Conservation (phyloP, 1,140 invertebrate genomes). For the Heliconius hermathena region DNA sequence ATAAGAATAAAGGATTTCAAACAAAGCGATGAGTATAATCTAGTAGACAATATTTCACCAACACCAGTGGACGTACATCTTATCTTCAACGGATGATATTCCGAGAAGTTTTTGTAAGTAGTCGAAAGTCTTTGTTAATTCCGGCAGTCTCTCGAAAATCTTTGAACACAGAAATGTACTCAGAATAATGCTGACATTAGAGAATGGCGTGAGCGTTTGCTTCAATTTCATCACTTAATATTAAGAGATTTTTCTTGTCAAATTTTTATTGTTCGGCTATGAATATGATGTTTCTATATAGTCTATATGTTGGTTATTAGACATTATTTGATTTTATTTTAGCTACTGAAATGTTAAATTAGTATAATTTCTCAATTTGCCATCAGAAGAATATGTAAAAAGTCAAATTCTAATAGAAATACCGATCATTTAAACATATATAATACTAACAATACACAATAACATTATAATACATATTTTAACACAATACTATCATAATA, state of each 20-base stretch:
- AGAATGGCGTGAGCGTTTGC: constrained; percentile 24
- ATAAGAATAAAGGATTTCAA: background rate
- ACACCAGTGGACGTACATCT: background rate
- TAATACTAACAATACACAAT: too few relatives aligned
- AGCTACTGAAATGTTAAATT: too few relatives aligned
- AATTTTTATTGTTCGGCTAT: background rate
- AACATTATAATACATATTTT: too few relatives aligned
- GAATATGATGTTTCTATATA: background rate
- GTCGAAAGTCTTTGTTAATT: constrained; percentile 40
- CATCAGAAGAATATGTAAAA: too few relatives aligned
- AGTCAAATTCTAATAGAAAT: too few relatives aligned
- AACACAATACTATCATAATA: too few relatives aligned
- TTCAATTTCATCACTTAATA: constrained; percentile 22
- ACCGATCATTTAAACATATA: too few relatives aligned
- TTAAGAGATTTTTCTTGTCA: constrained; percentile 26
- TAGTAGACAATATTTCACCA: background rate
- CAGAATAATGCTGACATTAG: constrained; percentile 37
- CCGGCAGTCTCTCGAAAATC: constrained; percentile 30
- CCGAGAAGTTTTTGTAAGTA: constrained; percentile 35
- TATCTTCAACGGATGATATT: constrained; percentile 18
- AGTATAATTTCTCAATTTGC: too few relatives aligned
- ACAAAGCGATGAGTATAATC: background rate
- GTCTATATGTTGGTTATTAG: too few relatives aligned
- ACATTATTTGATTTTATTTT: too few relatives aligned
- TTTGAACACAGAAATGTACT: constrained; percentile 42